Conservation (phyloP, 2,797 vertebrate species). For the Notolabrus celidotus region DNA sequence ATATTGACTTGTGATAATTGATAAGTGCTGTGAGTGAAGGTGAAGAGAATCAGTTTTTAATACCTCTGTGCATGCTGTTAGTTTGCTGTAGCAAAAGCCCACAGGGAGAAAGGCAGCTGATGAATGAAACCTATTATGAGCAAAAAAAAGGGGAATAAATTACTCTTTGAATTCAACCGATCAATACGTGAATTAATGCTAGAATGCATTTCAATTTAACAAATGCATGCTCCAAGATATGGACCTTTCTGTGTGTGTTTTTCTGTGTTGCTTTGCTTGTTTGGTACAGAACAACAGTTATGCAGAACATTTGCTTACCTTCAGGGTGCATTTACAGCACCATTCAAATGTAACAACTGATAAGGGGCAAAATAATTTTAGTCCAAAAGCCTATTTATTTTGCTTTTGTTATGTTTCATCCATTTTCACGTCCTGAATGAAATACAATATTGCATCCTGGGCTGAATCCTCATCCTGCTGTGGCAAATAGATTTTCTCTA, state of each 20-base stretch:
- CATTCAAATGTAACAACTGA: slow-evolving; percentile 75
- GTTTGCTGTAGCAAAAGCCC: slow-evolving; percentile 67
- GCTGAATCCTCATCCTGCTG: slow-evolving; percentile 62
- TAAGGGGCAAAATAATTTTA: slow-evolving; percentile 71
- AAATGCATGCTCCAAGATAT: slow-evolving; percentile 68
- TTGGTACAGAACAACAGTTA: slow-evolving; percentile 62
- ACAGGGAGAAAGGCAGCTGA: slow-evolving; percentile 67
- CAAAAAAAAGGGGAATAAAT: slow-evolving; percentile 77
- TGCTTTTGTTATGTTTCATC: slow-evolving; percentile 75
- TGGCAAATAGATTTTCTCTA: slow-evolving; percentile 70
- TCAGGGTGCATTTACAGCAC: slow-evolving; percentile 61
- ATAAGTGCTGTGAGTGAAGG: slow-evolving; percentile 73
- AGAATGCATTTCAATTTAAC: slow-evolving; percentile 82
- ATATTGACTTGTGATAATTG: slow-evolving; percentile 80
- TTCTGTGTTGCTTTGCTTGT: slow-evolving; percentile 57
- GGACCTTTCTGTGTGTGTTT: slow-evolving; percentile 50
- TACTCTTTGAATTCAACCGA: slow-evolving; percentile 59
- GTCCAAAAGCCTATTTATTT: slow-evolving; percentile 76
- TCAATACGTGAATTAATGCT: slow-evolving; percentile 85
- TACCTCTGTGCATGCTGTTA: slow-evolving; percentile 57
- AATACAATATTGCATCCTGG: slow-evolving; percentile 69
- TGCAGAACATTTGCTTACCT: slow-evolving; percentile 63
- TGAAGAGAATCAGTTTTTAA: slow-evolving; percentile 73
- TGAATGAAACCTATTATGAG: slow-evolving; percentile 80
- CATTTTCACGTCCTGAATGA: slow-evolving; percentile 55